Evolutionary conservation across 2,888 invertebrate species (phyloP).

Genomic region (Andrena chrysosceles): DNA sequence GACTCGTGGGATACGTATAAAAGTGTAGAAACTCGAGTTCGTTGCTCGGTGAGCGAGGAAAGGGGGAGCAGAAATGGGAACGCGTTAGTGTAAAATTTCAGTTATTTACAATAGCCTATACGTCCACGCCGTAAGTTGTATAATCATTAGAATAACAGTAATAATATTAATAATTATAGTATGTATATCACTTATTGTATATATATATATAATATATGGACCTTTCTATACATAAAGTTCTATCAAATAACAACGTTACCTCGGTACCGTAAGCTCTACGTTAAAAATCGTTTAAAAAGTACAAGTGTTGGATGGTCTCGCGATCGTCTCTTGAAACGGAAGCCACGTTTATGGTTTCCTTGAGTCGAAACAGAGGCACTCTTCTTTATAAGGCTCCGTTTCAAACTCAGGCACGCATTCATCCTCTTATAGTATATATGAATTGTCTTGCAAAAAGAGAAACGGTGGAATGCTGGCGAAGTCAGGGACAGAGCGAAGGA

Average conservation of each 20-base stretch:
- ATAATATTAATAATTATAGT: slow-evolving; percentile 1
- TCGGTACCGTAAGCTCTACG: slow-evolving; percentile 3
- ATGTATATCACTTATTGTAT: slow-evolving; percentile 15
- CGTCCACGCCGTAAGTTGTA: slow-evolving; percentile 7
- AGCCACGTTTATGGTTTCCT: neutral
- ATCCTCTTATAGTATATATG: neutral
- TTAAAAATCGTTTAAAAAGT: slow-evolving; percentile 20
- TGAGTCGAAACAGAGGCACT: neutral
- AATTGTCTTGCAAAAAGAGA: neutral
- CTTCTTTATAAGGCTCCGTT: neutral
- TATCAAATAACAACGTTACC: slow-evolving; percentile 28
- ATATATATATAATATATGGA: slow-evolving; percentile 3
- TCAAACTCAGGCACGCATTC: neutral
- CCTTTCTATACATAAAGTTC: slow-evolving; percentile 25
- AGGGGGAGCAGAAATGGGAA: neutral
- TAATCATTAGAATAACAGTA: slow-evolving; percentile 6
- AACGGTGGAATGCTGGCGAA: neutral
- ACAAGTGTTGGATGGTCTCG: neutral
- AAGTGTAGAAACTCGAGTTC: slow-evolving; percentile 57
- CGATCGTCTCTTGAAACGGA: slow-evolving; percentile 3
- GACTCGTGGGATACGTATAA: slow-evolving; percentile 44
- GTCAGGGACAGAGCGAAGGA: neutral
- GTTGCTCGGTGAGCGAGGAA: slow-evolving; percentile 23
- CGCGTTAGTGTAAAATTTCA: slow-evolving; percentile 40
- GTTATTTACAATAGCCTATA: slow-evolving; percentile 44